Conservation (phyloP, 2,888 invertebrate species). For the Leptinotarsa peninsularis region DNA sequence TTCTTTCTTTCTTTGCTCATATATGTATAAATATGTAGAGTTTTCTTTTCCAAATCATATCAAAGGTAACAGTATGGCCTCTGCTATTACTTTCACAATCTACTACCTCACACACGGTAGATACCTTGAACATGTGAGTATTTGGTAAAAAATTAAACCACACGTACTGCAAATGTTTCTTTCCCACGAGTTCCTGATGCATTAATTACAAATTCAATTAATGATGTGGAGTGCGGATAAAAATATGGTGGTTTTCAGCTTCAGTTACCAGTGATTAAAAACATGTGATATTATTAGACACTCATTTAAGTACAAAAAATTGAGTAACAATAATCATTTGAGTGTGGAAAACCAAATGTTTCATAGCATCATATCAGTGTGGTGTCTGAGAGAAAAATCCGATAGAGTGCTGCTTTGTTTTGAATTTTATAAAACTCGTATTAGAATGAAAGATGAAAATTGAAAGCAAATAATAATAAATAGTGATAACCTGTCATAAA, state of each 20-base stretch:
- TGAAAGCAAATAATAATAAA: too few relatives aligned
- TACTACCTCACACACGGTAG: too few relatives aligned
- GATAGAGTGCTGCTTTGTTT: too few relatives aligned
- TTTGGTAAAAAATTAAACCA: slow-evolving; percentile 16
- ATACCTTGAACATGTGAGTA: neutral
- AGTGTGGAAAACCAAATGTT: neutral
- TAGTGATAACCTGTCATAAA: too few relatives aligned
- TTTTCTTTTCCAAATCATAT: too few relatives aligned
- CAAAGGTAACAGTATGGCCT: too few relatives aligned
- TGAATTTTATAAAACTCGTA: too few relatives aligned
- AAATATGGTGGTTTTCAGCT: slow-evolving; percentile 21
- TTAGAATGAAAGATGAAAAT: too few relatives aligned
- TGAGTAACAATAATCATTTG: neutral
- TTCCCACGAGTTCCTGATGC: slow-evolving; percentile 23
- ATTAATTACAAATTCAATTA: slow-evolving; percentile 20
- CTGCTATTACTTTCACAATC: neutral
- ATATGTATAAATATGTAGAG: too few relatives aligned
- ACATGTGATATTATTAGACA: neutral
- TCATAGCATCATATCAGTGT: too few relatives aligned
- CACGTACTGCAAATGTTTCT: slow-evolving; percentile 18
- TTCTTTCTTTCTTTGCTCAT: too few relatives aligned
- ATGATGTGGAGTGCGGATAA: slow-evolving; percentile 5
- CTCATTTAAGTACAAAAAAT: neutral
- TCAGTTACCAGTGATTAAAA: slow-evolving; percentile 13
- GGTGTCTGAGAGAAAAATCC: too few relatives aligned